Evolutionary conservation across 1,140 invertebrate species (phyloP).

Genomic region (Alviniconcha marisindica): DNA sequence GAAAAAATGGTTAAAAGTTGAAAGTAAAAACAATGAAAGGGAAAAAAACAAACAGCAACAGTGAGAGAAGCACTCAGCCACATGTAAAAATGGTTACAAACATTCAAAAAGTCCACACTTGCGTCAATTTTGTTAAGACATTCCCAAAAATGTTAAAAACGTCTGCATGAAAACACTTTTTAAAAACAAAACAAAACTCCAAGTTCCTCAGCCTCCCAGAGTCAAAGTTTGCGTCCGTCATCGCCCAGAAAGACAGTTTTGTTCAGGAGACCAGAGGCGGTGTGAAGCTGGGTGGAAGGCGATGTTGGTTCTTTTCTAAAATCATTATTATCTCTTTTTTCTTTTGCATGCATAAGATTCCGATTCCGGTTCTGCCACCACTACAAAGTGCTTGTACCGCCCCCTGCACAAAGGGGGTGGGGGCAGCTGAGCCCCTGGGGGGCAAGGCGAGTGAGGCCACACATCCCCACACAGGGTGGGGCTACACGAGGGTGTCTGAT

Average conservation of each 20-base stretch:
- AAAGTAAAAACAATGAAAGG: no score
- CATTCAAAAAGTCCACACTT: conserved; percentile 4
- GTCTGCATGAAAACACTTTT: not conserved
- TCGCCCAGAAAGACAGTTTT: not conserved
- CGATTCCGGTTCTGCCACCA: not conserved
- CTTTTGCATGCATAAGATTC: conserved; percentile 8
- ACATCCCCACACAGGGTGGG: conserved; percentile 11
- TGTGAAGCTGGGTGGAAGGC: not conserved
- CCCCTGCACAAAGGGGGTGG: conserved; percentile 8
- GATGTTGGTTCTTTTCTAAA: no score
- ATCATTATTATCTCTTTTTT: no score
- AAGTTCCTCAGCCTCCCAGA: not conserved
- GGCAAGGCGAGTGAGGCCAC: conserved; percentile 19
- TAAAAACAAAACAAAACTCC: not conserved
- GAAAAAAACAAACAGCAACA: not conserved
- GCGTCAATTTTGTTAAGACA: conserved; percentile 1
- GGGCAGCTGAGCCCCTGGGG: conserved; percentile 7
- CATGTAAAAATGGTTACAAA: conserved; percentile 17
- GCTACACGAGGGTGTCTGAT: not conserved
- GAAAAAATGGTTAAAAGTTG: no score
- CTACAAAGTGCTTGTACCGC: not conserved
- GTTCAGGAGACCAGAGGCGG: conserved; percentile 1
- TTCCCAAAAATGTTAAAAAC: not conserved
- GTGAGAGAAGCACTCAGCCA: not conserved
- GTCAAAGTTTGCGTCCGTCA: not conserved